Evolutionary conservation across 1,140 invertebrate genomes (phyloP).

Genomic region (Contarinia nasturtii): DNA sequence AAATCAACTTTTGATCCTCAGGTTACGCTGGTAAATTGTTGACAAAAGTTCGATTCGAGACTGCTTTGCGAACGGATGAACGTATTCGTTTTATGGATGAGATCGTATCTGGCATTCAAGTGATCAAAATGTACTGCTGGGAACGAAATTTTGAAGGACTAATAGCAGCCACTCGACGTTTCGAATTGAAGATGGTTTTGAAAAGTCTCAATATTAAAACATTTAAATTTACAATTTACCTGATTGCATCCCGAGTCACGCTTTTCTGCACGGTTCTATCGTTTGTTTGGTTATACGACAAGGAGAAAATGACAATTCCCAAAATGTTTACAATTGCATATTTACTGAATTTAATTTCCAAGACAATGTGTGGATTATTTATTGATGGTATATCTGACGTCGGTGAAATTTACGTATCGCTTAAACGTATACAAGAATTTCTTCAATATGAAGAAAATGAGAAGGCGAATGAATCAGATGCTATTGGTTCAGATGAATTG

Average conservation of each 20-base stretch:
- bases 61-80: slow-evolving; percentile 49
- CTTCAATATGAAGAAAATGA: slow-evolving; percentile 8
- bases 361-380: slow-evolving; percentile 47
- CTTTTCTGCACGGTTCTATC: slow-evolving; percentile 41
- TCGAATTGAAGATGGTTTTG: slow-evolving; percentile 38
- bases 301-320: slow-evolving; percentile 31
- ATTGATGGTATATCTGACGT: slow-evolving; percentile 44
- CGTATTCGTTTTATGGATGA: slow-evolving; percentile 64
- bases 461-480: slow-evolving; percentile 3
- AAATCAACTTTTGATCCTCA: too few species aligned
- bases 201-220: slow-evolving; percentile 47
- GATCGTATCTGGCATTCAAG: slow-evolving; percentile 43
- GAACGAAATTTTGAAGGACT: slow-evolving; percentile 47
- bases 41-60: slow-evolving; percentile 38
- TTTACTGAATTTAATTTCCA: slow-evolving; percentile 39
- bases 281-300: slow-evolving; percentile 29
- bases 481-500: slow-evolving; percentile 25
- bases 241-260: slow-evolving; percentile 46
- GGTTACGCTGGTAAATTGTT: slow-evolving; percentile 46
- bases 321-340: slow-evolving; percentile 44
- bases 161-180: slow-evolving; percentile 32
- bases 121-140: slow-evolving; percentile 68
- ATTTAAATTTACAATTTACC: slow-evolving; percentile 48
- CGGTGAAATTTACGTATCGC: slow-evolving; percentile 36
- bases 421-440: slow-evolving; percentile 33